Base-by-base conservation (phyloP, 2,113 vertebrate species). In the Notothenia coriiceps region DNA sequence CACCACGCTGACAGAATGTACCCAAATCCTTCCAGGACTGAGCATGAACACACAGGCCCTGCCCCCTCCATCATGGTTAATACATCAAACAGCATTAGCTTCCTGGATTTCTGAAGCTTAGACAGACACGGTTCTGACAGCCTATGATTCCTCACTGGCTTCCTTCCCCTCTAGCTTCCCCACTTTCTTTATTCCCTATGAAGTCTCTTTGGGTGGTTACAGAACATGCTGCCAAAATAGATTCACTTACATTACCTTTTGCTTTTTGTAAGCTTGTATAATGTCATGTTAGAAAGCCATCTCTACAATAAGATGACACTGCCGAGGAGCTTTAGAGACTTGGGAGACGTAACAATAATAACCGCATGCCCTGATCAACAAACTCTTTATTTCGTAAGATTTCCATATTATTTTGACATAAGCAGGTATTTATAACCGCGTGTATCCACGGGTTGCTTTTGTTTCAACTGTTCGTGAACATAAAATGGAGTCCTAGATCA, bases 51-150 rank as follows among this genome's bases (percentile, higher is more conserved):
- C 82, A 64, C 50, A 85, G 85, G 62, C 65, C 57, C 88, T 91
- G 88, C 88, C 93, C 90, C 90, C 92, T 88, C 88, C 92, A 92
- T 95, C 92, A 93, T 95, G 93, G 92, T 94, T 95, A 94, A 95
- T 94, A 94, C 93, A 95, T 95, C 94, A 95, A 94, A 94, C 90
- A 91, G 93, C 89, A 94, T 94, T 94, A 93, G 93, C 89, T 95
- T 93, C 86, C 91, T 89, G 88, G 84, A 90, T 93, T 94, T 89
- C 88, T 93, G 91, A 92, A 92, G 90, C 91, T 93, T 92, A 90
- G 91, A 95, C 92, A 93, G 90, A 93, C 91, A 93, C 46, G 81
- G 73, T 87, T 92, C 90, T 95, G 94, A 95, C 93, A 94, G 91
- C 82, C 74, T 77, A 86, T 88, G 90, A 86, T 92, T 93, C 90